Evolutionary conservation across 2,888 invertebrate genomes (phyloP).

Genomic region (Thalpophila matura): DNA sequence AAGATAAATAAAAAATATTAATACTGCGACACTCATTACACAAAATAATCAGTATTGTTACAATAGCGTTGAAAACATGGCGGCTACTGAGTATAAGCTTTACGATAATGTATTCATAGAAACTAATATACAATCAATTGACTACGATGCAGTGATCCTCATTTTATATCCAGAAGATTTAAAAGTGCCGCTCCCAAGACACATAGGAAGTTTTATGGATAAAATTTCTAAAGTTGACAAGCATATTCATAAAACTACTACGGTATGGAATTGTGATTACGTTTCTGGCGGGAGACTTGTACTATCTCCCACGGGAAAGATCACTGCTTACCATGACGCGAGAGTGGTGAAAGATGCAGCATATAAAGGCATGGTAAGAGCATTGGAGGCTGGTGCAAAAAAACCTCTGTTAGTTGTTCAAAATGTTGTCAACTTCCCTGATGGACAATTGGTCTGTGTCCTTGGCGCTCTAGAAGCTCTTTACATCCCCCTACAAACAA

Average conservation of each 20-base stretch:
- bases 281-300: conserved; percentile 93
- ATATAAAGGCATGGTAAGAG: conserved; percentile 94
- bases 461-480: conserved; percentile 97
- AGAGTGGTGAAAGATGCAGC: conserved; percentile 92
- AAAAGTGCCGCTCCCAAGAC: conserved; percentile 81
- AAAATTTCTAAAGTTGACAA: conserved; percentile 78
- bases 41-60: conserved; percentile 25
- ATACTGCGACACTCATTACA: not conserved
- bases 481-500: conserved; percentile 95
- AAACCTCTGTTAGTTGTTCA: conserved; percentile 94
- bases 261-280: conserved; percentile 91
- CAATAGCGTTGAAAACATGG: conserved; percentile 12
- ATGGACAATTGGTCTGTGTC: conserved; percentile 94
- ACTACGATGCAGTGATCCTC: conserved; percentile 92
- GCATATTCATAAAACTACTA: conserved; percentile 85
- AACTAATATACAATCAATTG: conserved; percentile 82
- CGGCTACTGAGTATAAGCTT: conserved; percentile 72
- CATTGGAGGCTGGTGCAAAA: conserved; percentile 95
- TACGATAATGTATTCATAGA: conserved; percentile 87
- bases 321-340: conserved; percentile 91
- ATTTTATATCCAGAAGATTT: conserved; percentile 90
- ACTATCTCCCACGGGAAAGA: conserved; percentile 94
- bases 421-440: conserved; percentile 92
- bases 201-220: conserved; percentile 80
- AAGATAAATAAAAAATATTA: conserved; percentile 33